These are phyloP conservation scores for Athetis lepigone DNA, from an alignment of 2,888 invertebrate species.

Conservation along the genomic window DNA sequence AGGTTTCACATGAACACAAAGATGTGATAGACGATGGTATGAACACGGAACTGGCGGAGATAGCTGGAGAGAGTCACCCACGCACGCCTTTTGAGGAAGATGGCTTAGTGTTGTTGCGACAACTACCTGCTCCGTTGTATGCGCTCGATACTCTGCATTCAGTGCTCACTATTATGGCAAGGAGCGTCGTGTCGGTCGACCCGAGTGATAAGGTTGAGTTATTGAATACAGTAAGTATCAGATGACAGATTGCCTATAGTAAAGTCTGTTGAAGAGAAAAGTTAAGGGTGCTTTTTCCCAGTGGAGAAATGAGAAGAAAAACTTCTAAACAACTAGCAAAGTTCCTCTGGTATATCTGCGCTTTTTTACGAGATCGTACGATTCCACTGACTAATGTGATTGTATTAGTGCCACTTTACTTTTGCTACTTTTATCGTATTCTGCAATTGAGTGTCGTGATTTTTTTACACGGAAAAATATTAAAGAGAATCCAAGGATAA, in stretches of 20 bases:
- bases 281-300: too few species aligned
- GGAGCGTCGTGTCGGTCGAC: constrained; percentile 72
- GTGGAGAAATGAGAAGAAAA: too few species aligned
- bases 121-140: constrained; percentile 84
- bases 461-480: constrained; percentile 8
- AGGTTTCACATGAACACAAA: constrained; percentile 75
- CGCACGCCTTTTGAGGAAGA: constrained; percentile 69
- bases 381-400: background rate
- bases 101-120: constrained; percentile 75
- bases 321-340: too few species aligned
- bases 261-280: too few species aligned
- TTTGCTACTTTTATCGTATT: background rate
- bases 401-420: background rate
- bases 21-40: constrained; percentile 71
- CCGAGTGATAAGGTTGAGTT: constrained; percentile 68
- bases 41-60: constrained; percentile 77
- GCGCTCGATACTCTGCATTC: constrained; percentile 79
- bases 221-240: constrained; percentile 75
- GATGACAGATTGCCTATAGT: too few species aligned
- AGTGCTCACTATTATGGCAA: constrained; percentile 77
- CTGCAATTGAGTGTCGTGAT: background rate
- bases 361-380: constrained; percentile 4
- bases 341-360: too few species aligned
- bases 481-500: background rate
- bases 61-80: constrained; percentile 66